Evolutionary conservation across 2,113 vertebrate species (phyloP), one percentile per base, ranked within the genome.

Genomic region (Periophthalmus modestus): DNA sequence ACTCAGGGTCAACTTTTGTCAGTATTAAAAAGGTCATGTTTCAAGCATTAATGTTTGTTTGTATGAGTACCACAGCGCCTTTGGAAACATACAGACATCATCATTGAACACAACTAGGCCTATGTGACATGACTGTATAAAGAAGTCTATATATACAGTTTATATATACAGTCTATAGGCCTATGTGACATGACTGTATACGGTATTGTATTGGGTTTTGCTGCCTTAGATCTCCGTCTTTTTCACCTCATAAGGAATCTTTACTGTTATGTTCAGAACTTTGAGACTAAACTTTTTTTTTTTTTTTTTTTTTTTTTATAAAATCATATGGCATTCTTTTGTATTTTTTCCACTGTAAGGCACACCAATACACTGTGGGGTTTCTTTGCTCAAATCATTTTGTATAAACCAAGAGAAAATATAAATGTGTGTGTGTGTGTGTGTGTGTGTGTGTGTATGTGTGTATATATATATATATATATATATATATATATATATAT

Each of bases 1-100:
- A 86, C 89, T 87, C 82, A 90, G 88, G 86, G 79, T 89, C n/a
- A 21, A 34, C 73, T 69, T 71, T 72, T 72, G 24, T 61, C 57
- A 47, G 4, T 39, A 11, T 34, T 52, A 7, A 55, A 54, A n/a
- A n/a, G 12, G 34, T 39, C 19, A n/a, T 65, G 1, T 59, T 59
- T 58, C 18, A 59, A 85, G 50, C 12, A 43, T 43, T 3, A 63
- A n/a, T 12, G 61, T 74, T 48, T 71, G n/a, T 79, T 39, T 63
- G 76, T 33, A 15, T 79, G 69, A 16, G 50, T 55, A 18, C 70
- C 75, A 77, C 18, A 58, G 21, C 76, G 66, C 80, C 87, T 89
- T 89, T 77, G 62, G 76, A 39, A 77, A 68, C 66, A 75, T n/a
- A 72, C 24, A 21, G 34, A 34, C 65, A 68, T 18, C 48, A 52